Conservation (phyloP, 2,797 vertebrate genomes). For the Acipenser ruthenus region DNA sequence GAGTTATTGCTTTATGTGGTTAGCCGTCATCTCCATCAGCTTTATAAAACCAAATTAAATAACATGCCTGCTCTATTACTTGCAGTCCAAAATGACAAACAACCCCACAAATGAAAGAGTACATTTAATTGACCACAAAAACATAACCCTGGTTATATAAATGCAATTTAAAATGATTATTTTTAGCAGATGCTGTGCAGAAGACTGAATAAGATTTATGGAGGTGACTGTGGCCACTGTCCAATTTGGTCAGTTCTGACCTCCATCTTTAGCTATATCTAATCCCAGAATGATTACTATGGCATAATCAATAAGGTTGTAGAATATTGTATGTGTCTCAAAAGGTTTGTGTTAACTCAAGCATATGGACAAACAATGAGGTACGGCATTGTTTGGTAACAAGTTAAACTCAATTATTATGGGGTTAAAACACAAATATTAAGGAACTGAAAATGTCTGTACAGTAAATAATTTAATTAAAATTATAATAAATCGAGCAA, state of each 20-base stretch:
- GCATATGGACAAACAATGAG: slow-evolving; percentile 10
- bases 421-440: too few species aligned
- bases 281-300: too few species aligned
- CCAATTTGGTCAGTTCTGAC: slow-evolving; percentile 8
- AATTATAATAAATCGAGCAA: too few species aligned
- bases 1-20: slow-evolving; percentile 23
- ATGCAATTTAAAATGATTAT: slow-evolving; percentile 22
- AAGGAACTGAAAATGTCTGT: neutral
- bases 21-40: slow-evolving; percentile 26
- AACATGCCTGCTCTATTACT: slow-evolving; percentile 32
- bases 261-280: too few species aligned
- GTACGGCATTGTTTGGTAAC: neutral
- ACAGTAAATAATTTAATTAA: neutral
- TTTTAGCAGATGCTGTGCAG: slow-evolving; percentile 15
- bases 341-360: slow-evolving; percentile 6
- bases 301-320: slow-evolving; percentile 6
- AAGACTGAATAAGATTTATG: slow-evolving; percentile 10
- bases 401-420: too few species aligned
- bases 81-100: slow-evolving; percentile 26
- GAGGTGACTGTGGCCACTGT: neutral
- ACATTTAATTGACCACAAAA: slow-evolving; percentile 22
- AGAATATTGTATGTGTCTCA: slow-evolving; percentile 7
- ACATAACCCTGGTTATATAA: slow-evolving; percentile 21
- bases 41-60: slow-evolving; percentile 25
- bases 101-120: slow-evolving; percentile 26